Evolutionary conservation across 2,797 vertebrate genomes (phyloP), one percentile per base, ranked within the genome.

Genomic region (Takifugu ocellatus): DNA sequence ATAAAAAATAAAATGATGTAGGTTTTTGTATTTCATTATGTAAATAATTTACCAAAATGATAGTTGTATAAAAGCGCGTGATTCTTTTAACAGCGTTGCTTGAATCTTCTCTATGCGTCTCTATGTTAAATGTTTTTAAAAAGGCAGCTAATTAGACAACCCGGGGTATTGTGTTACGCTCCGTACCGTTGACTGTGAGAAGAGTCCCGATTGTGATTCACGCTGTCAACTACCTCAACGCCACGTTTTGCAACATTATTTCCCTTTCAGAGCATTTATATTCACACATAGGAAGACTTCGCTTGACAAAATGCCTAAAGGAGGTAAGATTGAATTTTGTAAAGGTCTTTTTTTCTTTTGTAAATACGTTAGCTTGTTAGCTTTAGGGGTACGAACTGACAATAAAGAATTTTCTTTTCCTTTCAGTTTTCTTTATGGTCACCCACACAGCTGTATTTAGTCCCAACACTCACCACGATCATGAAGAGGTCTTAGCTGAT

Each of bases 271-370:
- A 15, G 12, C 36, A 36, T 52, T 67, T 63, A 16, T 58, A 43
- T 39, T 12, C 2, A 39, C 4, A 12, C 12, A 12, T 12, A 39
- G 14, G 45, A 48, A 74, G 59, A 11, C 39, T 25, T 70, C 27
- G 26, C 24, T 54, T 27, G 16, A 61, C 53, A 85, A 58, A 70
- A 92, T 93, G 92, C 92, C 91, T 5, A 91, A 91, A 86, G 91
- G 91, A 88, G 92, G 92, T 93, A 89, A 90, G 90, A 44, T 17
- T 7, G 1, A 45, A 26, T 51, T 33, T 15, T 51, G 15, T 21
- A 9, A 26, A 29, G 5, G 10, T 51, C 15, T 46, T 21, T 45
- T 5, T 9, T 11, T 14, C 6, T 11, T 53, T 25, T 68, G 10
- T 53, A 27, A 5, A 17, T 44, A 1, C 73, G 58, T 69, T 66